Evolutionary conservation across 2,888 invertebrate species (phyloP), one percentile per base, ranked within the genome.

Genomic region (Dasysyrphus albostriatus): DNA sequence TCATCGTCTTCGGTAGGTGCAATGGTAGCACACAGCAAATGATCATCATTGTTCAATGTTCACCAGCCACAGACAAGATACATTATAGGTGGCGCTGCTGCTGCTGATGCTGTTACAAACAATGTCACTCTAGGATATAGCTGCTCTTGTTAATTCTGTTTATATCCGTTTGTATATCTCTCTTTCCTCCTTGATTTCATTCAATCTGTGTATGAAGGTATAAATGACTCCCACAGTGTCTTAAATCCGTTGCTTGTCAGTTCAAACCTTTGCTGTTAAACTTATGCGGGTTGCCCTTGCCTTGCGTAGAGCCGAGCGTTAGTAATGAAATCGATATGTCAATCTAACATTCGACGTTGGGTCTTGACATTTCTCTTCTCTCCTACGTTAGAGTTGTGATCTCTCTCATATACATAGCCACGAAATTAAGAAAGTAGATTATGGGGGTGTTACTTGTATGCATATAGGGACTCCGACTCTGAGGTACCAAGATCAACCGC

Each of bases 381-480:
- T 56, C 32, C 19, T 1, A 12, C 5, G 5, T 24, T 8, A 5
- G 51, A 67, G 9, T 32, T 61, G 44, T 51, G 49, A 56, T 39
- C 19, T 16, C 2, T 19, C 19, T n/a, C n/a, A n/a, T n/a, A 19
- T 19, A 16, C 5, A 9, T n/a, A 12, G 7, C 8, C 42, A 74
- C 42, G 56, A 74, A 83, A 83, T 61, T 61, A 61, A 65, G 65
- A 65, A 65, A 65, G 70, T 72, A 8, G 58, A 76, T 85, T 81
- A 73, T 49, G 84, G 77, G 84, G 84, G 84, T 85, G 84, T 81
- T 81, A 73, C n/a, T n/a, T 75, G 58, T 24, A 24, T 3, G 1
- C 24, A 3, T 24, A 24, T 24, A 24, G 2, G 24, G 24, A 24
- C 24, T 24, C 24, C 24, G 47, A 47, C 81, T 54, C 51, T 44